Base-by-base conservation (phyloP, 2,113 vertebrate genomes). In the Sinosuthora webbiana region DNA sequence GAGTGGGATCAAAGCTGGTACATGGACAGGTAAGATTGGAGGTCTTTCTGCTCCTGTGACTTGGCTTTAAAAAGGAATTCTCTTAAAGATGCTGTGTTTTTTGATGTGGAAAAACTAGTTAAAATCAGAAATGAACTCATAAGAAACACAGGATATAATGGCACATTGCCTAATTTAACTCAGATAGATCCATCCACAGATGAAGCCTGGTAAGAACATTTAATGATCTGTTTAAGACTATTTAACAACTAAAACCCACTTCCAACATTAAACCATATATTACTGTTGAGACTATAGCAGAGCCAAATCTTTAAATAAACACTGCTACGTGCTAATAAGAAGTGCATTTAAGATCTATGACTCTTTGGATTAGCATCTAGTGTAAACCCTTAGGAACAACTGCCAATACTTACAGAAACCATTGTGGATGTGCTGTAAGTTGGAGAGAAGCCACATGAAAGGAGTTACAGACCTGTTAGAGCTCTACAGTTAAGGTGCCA, bases 321-420 rank as follows among this genome's bases (percentile, higher is more conserved):
- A 21, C 45, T 55, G 30, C 50, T 55, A 44, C 24, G 37, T 9
- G 30, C 15, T 78, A 63, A n/a, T 28, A 67, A 70, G 44, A 80
- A 55, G 55, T 56, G 35, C 18, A 65, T 76, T 20, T 22, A 80
- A 74, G 33, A 67, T 31, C 47, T 55, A 5, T 30, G 39, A 69
- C 45, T 21, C 75, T 78, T n/a, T 24, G 63, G 35, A 56, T 70
- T 30, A 93, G 53, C 63, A 67, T 62, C 71, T 59, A 65, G 17
- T 14, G 33, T 41, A 88, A 80, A 69, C n/a, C 59, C 67, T 33
- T 45, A 67, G 42, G 59, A 76, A 84, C 39, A 69, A 28, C 45
- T 42, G 57, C 78, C 52, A 57, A 41, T 90, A 90, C 92, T 95
- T 89, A 95, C 75, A 94, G 87, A 83, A 90, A 64, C 67, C 79